Evolutionary conservation across 2,888 invertebrate species (phyloP).

Genomic region (Gymnoscelis rufifasciata): DNA sequence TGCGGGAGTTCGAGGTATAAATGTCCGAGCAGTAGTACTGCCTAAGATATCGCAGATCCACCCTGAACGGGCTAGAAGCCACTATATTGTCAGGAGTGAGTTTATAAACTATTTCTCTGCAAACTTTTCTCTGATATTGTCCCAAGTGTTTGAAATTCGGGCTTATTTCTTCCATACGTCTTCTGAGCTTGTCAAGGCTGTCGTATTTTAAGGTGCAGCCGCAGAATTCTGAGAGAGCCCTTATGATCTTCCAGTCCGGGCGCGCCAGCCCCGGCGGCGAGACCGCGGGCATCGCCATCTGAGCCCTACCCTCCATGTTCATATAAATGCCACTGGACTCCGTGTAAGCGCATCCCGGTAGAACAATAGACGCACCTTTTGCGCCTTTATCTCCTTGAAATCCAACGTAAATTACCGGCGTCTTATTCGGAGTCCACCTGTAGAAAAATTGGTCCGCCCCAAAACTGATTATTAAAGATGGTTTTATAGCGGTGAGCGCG

Average conservation of each 20-base stretch:
- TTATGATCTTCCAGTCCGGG: constrained; percentile 97
- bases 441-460: constrained; percentile 95
- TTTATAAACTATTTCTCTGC: constrained; percentile 33
- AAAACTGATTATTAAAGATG: constrained; percentile 90
- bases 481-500: constrained; percentile 79
- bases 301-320: constrained; percentile 97
- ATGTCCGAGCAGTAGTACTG: constrained; percentile 67
- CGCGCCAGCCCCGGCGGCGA: constrained; percentile 95
- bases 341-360: constrained; percentile 98
- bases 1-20: constrained; percentile 59
- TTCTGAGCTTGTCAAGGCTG: neutral
- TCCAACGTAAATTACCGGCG: constrained; percentile 91
- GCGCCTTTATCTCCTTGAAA: constrained; percentile 98
- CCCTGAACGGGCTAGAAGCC: constrained; percentile 29
- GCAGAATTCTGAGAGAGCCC: constrained; percentile 60
- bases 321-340: constrained; percentile 96
- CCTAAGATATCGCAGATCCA: constrained; percentile 48
- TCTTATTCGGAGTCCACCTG: constrained; percentile 85
- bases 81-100: constrained; percentile 22
- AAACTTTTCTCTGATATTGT: constrained; percentile 48
- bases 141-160: constrained; percentile 54
- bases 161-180: constrained; percentile 57
- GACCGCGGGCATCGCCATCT: constrained; percentile 91
- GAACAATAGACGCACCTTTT: constrained; percentile 89
- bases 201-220: constrained; percentile 27